A percentile compares a stretch with the other conserved stretches of the same genome.
Conservation (phyloP, 2,797 vertebrate genomes). For the Thalassophryne amazonica region DNA sequence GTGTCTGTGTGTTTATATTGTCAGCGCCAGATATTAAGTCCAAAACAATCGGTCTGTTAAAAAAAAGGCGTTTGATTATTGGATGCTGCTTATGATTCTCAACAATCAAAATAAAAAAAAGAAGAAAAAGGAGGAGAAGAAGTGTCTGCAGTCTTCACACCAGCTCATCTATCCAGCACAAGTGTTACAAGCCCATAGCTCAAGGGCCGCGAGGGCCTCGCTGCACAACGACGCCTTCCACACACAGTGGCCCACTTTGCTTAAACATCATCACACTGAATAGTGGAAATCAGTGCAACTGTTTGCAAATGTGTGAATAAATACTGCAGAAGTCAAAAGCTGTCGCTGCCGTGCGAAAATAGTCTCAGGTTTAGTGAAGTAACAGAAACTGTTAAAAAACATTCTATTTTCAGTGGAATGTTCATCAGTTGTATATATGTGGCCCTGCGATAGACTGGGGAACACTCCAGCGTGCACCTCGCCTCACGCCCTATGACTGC, state of each 20-base stretch:
- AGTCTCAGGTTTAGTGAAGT: slow-evolving; percentile 28
- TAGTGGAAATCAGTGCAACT: slow-evolving; percentile 69
- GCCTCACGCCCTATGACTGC: no score
- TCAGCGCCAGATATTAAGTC: slow-evolving; percentile 3
- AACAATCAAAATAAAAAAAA: slow-evolving; percentile 18
- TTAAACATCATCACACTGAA: slow-evolving; percentile 70
- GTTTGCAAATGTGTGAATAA: slow-evolving; percentile 77
- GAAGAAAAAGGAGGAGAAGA: slow-evolving; percentile 39
- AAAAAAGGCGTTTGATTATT: slow-evolving; percentile 18
- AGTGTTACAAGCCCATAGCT: slow-evolving; percentile 74
- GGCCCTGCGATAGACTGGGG: no score
- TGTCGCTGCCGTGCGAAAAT: slow-evolving; percentile 37
- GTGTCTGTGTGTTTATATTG: no score
- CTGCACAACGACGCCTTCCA: slow-evolving; percentile 66
- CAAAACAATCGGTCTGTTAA: slow-evolving; percentile 29
- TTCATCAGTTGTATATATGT: no score
- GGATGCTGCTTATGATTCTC: slow-evolving; percentile 16
- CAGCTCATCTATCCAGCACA: slow-evolving; percentile 69
- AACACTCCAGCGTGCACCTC: no score
- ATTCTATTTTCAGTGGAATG: background rate
- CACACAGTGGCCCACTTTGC: slow-evolving; percentile 60
- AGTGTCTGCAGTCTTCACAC: slow-evolving; percentile 72
- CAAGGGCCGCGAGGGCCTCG: slow-evolving; percentile 71
- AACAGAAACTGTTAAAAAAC: slow-evolving; percentile 18
- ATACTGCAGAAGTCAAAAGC: slow-evolving; percentile 62